phyloP scores from a whole-genome alignment of 2,888 invertebrate species.

The Eristalis pertinax region DNA sequence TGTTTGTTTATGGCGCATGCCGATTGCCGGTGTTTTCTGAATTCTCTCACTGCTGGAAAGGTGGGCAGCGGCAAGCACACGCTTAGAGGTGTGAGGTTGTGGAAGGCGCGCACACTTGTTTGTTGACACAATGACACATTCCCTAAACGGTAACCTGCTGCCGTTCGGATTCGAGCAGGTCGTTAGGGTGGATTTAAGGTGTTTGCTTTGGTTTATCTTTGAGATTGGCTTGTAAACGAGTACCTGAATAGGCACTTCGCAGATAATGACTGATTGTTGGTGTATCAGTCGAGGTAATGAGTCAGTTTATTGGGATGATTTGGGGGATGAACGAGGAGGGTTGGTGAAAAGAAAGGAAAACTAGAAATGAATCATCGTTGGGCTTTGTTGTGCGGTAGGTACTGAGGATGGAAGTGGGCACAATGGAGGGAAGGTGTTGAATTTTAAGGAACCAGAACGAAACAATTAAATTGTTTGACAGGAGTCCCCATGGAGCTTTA shows the following conservation, averaged over 20 bases:
- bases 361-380: not conserved
- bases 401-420: not conserved
- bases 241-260: not conserved
- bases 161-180: not conserved
- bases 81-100: not conserved
- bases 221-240: not conserved
- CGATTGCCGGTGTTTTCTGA: constrained; percentile 26
- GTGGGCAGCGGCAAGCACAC: constrained; percentile 9
- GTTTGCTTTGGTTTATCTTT: constrained; percentile 1
- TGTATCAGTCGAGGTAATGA: not conserved
- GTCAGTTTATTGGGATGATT: not conserved
- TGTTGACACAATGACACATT: constrained; percentile 21
- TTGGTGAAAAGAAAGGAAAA: not conserved
- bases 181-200: not conserved
- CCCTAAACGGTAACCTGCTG: not conserved
- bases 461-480: no score
- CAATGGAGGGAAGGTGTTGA: not conserved
- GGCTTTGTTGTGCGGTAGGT: not conserved
- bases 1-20: constrained; percentile 47
- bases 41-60: constrained; percentile 13
- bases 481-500: no score
- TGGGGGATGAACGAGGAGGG: not conserved
- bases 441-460: not conserved
- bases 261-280: not conserved
- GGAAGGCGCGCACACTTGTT: constrained; percentile 37